Percentiles rank a stretch among this genome's conserved stretches.
phyloP scores from a whole-genome alignment of 2,113 vertebrate species.

The Perca flavescens region DNA sequence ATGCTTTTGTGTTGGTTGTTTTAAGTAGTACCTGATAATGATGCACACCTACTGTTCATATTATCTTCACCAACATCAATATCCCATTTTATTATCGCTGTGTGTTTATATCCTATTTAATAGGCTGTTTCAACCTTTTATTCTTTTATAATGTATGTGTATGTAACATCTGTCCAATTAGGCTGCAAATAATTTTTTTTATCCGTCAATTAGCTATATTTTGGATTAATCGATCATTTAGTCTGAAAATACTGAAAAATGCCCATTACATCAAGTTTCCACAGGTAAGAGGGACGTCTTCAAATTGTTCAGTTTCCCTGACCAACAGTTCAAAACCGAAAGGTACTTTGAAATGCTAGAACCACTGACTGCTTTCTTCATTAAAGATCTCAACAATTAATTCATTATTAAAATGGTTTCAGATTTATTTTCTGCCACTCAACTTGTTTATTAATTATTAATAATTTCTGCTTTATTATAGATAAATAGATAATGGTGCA shows the following conservation, averaged over 20 bases:
- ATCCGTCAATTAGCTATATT: not conserved
- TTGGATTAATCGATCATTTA: not conserved
- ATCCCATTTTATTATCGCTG: not conserved
- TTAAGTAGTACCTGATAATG: constrained; percentile 8
- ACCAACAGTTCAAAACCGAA: not conserved
- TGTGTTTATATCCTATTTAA: not conserved
- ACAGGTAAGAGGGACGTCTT: not conserved
- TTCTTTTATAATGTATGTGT: not conserved
- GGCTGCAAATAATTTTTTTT: not conserved
- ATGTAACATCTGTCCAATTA: not conserved
- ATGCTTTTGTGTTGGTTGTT: constrained; percentile 10
- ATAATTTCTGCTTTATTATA: not conserved
- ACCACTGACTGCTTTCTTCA: not conserved
- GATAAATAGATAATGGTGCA: no score
- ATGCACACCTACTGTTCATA: not conserved
- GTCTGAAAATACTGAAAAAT: not conserved
- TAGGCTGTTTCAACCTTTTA: not conserved
- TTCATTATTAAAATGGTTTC: not conserved
- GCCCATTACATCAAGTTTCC: not conserved
- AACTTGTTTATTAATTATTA: not conserved
- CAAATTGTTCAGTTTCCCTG: not conserved
- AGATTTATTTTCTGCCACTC: not conserved
- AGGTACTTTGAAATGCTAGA: not conserved
- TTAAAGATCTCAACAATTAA: not conserved
- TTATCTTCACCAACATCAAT: not conserved